Base-by-base conservation (phyloP, 2,888 invertebrate species). In the Drosophila mulleri region DNA sequence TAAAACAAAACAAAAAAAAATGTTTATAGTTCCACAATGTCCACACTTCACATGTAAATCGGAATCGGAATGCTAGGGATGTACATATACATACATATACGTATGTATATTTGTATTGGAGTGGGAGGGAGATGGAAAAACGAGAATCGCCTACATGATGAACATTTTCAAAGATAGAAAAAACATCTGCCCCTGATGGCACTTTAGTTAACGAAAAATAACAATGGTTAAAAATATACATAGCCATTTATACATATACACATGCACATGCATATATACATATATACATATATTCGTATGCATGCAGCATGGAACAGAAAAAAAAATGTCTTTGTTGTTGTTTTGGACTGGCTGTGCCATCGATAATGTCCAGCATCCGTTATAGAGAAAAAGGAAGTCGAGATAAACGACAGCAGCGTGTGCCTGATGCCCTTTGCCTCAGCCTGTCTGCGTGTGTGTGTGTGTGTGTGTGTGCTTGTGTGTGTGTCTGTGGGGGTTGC, bases 161-260 rank as follows among this genome's bases (percentile, higher is more conserved):
- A 79, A 54, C 67, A 59, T 62, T 67, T 45, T 37, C 68, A 65
- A 66, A 83, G 74, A 86, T 76, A 75, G 75, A 81, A 83, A 91
- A 91, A 91, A 91, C 91, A 91, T 91, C 91, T 91, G 91, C 91
- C 83, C 84, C 85, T 90, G 87, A 88, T 91, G 91, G 90, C 91
- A 91, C 90, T 91, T 91, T 91, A 90, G 91, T 90, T 79, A 82
- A 83, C 82, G 89, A 80, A 89, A 87, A 85, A 83, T 76, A 87
- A 89, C 88, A 88, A 89, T 82, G 81, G 86, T 82, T 89, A 87
- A 88, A 84, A 84, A 84, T 84, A 84, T 84, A 86, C 75, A 75
- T 66, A 45, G 50, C 41, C 32, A 42, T 44, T 18, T 39, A 60
- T 29, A 45, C 18, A 53, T 47, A 56, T 9, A 68, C 59, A 32